Base-by-base conservation (phyloP, 2,113 vertebrate genomes). In the human (Homo sapiens) region DNA sequence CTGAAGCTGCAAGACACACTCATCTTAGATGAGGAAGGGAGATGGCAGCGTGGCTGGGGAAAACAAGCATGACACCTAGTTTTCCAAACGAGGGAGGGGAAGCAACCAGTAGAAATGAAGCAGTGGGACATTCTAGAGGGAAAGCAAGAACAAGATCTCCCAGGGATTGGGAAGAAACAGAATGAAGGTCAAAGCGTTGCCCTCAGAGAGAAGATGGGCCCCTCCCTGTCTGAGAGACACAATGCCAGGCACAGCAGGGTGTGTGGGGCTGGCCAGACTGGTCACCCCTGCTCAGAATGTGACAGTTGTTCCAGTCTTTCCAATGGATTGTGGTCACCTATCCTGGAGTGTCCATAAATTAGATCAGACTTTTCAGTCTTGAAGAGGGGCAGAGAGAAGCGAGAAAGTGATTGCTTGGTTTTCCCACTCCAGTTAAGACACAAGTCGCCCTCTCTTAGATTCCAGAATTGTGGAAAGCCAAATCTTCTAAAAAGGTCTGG, bases 301-400 rank as follows among this genome's bases (percentile, higher is more conserved):
- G 79, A 43, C 20, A 6, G 70, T 5, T 0, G 1, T 1, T 70
- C 30, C 4, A 1, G 18, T 18, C 32, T 25, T 68, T 38, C 11
- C 50, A 0, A 1, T 35, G 79, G 43, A 11, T 81, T 32, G 30
- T 43, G 35, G 35, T 13, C 59, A 48, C 8, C 30, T 32, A 25
- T 40, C 52, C 6, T 27, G 35, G 23, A 38, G 76, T 83, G 27
- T 8, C 73, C 45, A 30, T 5, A 5, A 61, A n/a, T 8, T 14
- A 12, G 64, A 38, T 16, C 2, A 2, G 59, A 20, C 6, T 57
- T 43, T 38, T 32, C 10, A 40, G 82, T 45, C 45, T 72, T 35
- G 23, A 22, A 17, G 20, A 50, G 10, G 27, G n/a, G 12, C 3
- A 1, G 12, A 2, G 57, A 64, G 78, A 88, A 32, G 48, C 1